A percentile compares a stretch with the other conserved stretches of the same genome.
phyloP scores from a whole-genome alignment of 2,797 vertebrate species.

The Manis crassicaudata region DNA sequence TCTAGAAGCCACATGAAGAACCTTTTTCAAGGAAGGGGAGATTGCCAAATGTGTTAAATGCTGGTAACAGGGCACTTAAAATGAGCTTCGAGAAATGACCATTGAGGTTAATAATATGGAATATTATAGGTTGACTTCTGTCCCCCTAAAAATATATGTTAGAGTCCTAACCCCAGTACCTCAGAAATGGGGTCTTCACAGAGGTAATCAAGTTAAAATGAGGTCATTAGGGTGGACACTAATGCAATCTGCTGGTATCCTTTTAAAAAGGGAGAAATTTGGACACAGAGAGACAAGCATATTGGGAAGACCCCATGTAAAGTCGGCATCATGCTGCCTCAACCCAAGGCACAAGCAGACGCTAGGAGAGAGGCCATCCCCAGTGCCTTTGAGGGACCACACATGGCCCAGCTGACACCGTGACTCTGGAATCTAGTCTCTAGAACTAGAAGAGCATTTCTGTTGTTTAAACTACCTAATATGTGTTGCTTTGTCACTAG shows the following conservation, averaged over 20 bases:
- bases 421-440: background rate
- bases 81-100: background rate
- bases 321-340: background rate
- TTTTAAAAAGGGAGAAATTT: background rate
- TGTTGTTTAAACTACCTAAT: background rate
- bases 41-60: background rate
- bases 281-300: background rate
- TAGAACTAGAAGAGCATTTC: background rate
- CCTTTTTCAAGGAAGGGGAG: background rate
- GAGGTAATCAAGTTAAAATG: background rate
- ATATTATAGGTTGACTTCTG: background rate
- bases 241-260: background rate
- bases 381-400: background rate
- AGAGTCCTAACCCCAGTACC: background rate
- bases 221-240: background rate
- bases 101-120: background rate
- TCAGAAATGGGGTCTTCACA: background rate
- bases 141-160: background rate
- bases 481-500: background rate
- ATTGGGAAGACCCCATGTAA: background rate
- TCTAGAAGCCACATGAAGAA: background rate
- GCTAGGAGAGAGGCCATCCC: background rate
- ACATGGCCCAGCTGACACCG: background rate
- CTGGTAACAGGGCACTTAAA: background rate
- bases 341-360: background rate